Evolutionary conservation across 1,140 invertebrate genomes (phyloP), one percentile per base, ranked within the genome.

Genomic region (Nasonia longicornis): DNA sequence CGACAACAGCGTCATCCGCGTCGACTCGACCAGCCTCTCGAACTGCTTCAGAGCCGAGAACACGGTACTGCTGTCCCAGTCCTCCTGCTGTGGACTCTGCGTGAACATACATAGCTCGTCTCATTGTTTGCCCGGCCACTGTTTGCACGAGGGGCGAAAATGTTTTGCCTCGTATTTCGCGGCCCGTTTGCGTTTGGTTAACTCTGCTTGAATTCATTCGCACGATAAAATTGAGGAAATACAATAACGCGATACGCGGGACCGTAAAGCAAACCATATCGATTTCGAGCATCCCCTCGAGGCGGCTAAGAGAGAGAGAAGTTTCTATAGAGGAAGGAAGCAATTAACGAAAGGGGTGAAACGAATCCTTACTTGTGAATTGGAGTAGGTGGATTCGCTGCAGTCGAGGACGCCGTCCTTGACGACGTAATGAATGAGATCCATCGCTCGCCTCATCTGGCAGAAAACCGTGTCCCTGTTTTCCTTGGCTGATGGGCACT

Each of bases 401-500:
- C 92, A 91, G 82, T 94, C 94, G 48, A 96, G 90, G 12, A 97
- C 95, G 7, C 97, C 97, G 87, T 99, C 97, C 88, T 98, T 97
- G 22, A 99, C 96, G 70, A 99, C 97, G 89, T 97, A 97, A 91
- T 99, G 98, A 87, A 99, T 98, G 63, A 99, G 93, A 90, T 99
- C 97, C 94, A 99, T 97, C 22, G 98, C 97, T 83, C 97, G 93
- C 82, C 98, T 92, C 95, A 99, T 99, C 91, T 98, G 97, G 87
- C 97, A 97, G 91, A 98, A 98, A 8, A 99, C 98, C 0, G 98
- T 98, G 89, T 99, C 98, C 11, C 98, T 93, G 90, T 98, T 99
- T 89, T 98, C 97, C 81, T 96, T 93, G 0, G 98, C 97, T 45
- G 96, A 95, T 74, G 95, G 93, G 91, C 97, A 97, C 83, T 99